phyloP scores from a whole-genome alignment of 2,888 invertebrate species.

The Prenolepis imparis region DNA sequence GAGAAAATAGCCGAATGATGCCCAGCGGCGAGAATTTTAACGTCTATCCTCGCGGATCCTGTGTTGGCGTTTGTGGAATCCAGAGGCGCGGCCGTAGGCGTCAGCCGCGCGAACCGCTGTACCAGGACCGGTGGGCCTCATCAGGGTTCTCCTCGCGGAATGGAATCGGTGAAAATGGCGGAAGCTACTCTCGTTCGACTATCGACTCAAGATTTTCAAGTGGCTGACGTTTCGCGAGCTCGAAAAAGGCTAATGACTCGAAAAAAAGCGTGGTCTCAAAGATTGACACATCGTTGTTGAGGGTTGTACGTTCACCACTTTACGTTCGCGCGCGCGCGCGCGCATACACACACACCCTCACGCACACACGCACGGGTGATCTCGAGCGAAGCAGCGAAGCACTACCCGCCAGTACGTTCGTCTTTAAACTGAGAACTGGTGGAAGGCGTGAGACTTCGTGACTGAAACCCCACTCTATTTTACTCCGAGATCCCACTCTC shows the following conservation, averaged over 20 bases:
- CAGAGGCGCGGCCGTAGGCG: constrained; percentile 80
- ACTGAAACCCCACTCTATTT: constrained; percentile 64
- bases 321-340: constrained; percentile 2
- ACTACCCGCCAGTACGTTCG: constrained; percentile 75
- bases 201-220: neutral
- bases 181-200: constrained; percentile 26
- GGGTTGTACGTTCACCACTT: neutral
- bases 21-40: constrained; percentile 11
- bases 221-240: neutral
- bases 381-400: constrained; percentile 51
- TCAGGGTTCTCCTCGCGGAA: constrained; percentile 30
- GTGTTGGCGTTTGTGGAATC: constrained; percentile 80
- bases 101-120: constrained; percentile 65
- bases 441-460: constrained; percentile 74
- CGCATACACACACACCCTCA: constrained; percentile 22
- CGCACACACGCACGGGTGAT: constrained; percentile 43
- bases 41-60: constrained; percentile 25
- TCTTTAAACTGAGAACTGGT: constrained; percentile 82
- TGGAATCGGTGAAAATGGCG: constrained; percentile 33
- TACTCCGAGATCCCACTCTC: constrained; percentile 67
- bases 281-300: constrained; percentile 14
- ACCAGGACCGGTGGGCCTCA: constrained; percentile 59
- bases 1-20: neutral
- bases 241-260: neutral
- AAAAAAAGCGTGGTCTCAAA: neutral